Evolutionary conservation across 2,797 vertebrate genomes (phyloP).

Genomic region (Nannoperca australis): DNA sequence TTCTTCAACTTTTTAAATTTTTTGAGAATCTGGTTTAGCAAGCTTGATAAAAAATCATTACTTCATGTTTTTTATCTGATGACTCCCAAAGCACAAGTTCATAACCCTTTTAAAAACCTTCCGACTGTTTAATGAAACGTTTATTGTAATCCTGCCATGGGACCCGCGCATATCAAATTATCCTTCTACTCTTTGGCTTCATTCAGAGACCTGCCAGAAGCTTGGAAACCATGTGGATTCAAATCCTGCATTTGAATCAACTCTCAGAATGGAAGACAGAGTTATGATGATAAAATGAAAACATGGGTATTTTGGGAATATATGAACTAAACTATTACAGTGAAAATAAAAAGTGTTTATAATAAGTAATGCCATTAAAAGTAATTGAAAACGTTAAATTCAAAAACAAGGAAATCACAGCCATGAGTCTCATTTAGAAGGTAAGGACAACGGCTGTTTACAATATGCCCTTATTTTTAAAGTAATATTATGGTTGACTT

Average conservation of each 20-base stretch:
- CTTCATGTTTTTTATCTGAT: slow-evolving; percentile 3
- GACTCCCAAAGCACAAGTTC: background rate
- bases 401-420: slow-evolving; percentile 1
- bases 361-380: background rate
- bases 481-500: background rate
- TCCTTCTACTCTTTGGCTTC: slow-evolving; percentile 11
- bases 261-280: background rate
- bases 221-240: slow-evolving; percentile 18
- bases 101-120: slow-evolving; percentile 18
- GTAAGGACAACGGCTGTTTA: too few species aligned
- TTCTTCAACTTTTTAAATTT: background rate
- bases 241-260: slow-evolving; percentile 26
- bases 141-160: slow-evolving; percentile 19
- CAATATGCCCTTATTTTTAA: background rate
- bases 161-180: slow-evolving; percentile 26
- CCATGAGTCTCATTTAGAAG: background rate
- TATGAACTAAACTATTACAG: background rate
- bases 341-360: background rate
- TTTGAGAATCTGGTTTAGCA: background rate
- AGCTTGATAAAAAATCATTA: background rate
- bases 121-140: slow-evolving; percentile 1
- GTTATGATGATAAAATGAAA: background rate
- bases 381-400: background rate
- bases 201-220: background rate
- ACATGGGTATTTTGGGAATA: background rate